Evolutionary conservation across 2,888 invertebrate species (phyloP).

Genomic region (Alsophila aescularia): DNA sequence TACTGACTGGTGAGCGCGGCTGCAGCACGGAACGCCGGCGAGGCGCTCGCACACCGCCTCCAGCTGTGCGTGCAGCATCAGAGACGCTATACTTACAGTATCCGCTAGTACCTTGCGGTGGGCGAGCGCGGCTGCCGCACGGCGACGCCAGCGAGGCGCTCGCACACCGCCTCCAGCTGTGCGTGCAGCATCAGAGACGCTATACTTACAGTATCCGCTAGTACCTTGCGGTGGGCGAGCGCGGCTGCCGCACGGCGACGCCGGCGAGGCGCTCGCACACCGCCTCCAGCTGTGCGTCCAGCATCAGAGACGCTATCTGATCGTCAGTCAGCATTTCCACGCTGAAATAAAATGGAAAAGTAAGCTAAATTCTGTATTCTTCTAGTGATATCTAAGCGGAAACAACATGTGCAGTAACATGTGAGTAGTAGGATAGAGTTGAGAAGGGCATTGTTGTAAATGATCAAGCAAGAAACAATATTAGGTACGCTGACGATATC

Average conservation of each 20-base stretch:
- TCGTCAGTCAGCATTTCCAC: constrained; percentile 91
- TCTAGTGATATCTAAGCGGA: too few relatives aligned
- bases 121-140: constrained; percentile 47
- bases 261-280: constrained; percentile 88
- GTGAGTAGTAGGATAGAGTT: too few relatives aligned
- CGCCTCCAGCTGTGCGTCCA: constrained; percentile 88
- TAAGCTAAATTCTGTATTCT: too few relatives aligned
- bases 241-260: constrained; percentile 50
- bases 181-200: constrained; percentile 90
- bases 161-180: constrained; percentile 88
- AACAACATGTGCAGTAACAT: too few relatives aligned
- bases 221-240: constrained; percentile 45
- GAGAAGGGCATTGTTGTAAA: too few relatives aligned
- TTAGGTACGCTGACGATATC: too few relatives aligned
- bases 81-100: neutral
- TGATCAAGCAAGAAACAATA: too few relatives aligned
- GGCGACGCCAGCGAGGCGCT: constrained; percentile 84
- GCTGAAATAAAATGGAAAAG: constrained; percentile 81
- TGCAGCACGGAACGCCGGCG: too few relatives aligned
- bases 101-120: constrained; percentile 32
- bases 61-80: too few relatives aligned
- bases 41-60: too few relatives aligned
- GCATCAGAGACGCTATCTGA: constrained; percentile 89
- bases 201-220: too few relatives aligned
- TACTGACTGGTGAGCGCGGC: too few relatives aligned